A percentile compares a stretch with the other conserved stretches of the same genome.
Conservation (phyloP, 2,888 invertebrate species). For the Tipula lateralis region DNA sequence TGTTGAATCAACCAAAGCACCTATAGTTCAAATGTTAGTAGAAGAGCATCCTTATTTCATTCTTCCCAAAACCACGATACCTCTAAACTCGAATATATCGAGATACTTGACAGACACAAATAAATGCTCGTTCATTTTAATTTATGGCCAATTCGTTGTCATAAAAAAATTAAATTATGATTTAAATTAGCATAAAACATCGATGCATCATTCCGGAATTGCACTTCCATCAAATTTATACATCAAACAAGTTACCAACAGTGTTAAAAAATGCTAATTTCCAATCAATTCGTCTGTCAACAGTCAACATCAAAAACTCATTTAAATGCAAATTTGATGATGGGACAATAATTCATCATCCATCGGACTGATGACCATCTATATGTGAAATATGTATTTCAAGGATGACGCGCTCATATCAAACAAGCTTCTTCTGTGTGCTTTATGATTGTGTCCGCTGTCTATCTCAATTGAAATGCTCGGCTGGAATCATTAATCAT, state of each 20-base stretch:
- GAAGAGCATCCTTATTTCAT: no score
- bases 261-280: background rate
- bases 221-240: background rate
- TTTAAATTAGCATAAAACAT: no score
- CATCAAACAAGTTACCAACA: background rate
- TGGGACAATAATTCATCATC: background rate
- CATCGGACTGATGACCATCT: no score
- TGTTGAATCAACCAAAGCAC: no score
- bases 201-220: background rate
- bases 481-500: background rate
- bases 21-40: no score
- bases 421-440: background rate
- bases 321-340: background rate
- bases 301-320: background rate
- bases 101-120: no score
- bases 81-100: no score
- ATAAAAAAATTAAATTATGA: no score
- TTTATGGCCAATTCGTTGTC: no score
- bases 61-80: no score
- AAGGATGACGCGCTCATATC: background rate
- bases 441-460: background rate
- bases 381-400: background rate
- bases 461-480: background rate
- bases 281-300: background rate
- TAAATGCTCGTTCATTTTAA: no score